phyloP scores from a whole-genome alignment of 2,888 invertebrate species.

The Neoaliturus tenellus region DNA sequence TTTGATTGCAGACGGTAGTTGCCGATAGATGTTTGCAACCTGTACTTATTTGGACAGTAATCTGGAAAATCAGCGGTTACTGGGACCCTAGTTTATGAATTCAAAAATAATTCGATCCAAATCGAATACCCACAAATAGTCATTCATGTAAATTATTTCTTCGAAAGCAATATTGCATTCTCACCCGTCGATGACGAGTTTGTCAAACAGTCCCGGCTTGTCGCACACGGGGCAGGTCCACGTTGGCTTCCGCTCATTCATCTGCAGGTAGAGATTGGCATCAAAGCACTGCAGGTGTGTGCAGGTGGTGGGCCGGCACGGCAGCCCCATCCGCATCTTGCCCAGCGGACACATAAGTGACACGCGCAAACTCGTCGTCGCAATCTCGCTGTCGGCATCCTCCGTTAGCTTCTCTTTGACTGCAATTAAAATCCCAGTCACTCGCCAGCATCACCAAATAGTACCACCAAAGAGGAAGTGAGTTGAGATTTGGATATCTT shows the following conservation, averaged over 20 bases:
- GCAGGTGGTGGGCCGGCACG: slow-evolving; percentile 94
- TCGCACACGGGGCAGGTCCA: slow-evolving; percentile 99
- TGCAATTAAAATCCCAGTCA: too few species aligned
- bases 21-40: too few species aligned
- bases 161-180: slow-evolving; percentile 63
- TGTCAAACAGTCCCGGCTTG: slow-evolving; percentile 91
- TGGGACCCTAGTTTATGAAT: neutral
- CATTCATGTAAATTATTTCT: neutral
- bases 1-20: too few species aligned
- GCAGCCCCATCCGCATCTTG: slow-evolving; percentile 92
- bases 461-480: too few species aligned
- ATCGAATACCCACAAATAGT: neutral
- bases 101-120: neutral
- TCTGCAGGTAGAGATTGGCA: slow-evolving; percentile 94
- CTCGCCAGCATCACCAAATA: too few species aligned
- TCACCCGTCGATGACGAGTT: slow-evolving; percentile 95
- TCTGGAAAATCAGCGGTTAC: neutral
- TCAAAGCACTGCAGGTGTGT: slow-evolving; percentile 99
- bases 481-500: too few species aligned
- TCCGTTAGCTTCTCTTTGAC: slow-evolving; percentile 95
- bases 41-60: too few species aligned
- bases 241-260: slow-evolving; percentile 99
- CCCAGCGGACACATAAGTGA: slow-evolving; percentile 97
- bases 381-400: slow-evolving; percentile 96
- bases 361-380: slow-evolving; percentile 95